phyloP scores from a whole-genome alignment of 64 coral and sea anemone genomes.

The Montipora cactus region DNA sequence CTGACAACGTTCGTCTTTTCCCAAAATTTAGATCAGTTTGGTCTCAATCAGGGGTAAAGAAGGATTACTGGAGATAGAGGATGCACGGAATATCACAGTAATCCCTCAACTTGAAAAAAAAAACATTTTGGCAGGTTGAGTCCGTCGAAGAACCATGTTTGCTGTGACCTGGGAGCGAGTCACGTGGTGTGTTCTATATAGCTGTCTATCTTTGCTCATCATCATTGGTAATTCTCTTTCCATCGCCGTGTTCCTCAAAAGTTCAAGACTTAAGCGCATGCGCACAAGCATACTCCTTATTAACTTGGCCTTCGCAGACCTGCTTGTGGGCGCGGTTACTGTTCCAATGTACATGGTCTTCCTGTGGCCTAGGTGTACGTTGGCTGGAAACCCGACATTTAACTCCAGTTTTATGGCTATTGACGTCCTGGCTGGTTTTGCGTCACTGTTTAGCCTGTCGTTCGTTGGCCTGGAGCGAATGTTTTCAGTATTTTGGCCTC shows the following conservation, averaged over 20 bases:
- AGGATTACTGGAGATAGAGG: no score
- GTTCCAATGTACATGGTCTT: constrained; percentile 81
- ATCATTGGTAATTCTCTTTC: constrained; percentile 61
- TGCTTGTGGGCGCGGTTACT: constrained; percentile 75
- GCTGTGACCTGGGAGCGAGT: background rate
- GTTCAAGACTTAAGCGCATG: constrained; percentile 59
- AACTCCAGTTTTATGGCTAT: constrained; percentile 37
- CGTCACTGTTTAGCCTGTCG: constrained; percentile 70
- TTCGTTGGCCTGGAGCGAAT: constrained; percentile 71
- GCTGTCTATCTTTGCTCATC: constrained; percentile 49
- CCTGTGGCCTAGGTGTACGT: constrained; percentile 30
- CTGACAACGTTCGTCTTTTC: no score
- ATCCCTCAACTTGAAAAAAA: no score
- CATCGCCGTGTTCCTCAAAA: constrained; percentile 60
- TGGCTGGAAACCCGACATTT: background rate
- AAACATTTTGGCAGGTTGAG: background rate
- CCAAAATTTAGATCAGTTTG: no score
- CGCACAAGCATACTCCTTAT: constrained; percentile 68
- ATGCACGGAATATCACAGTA: no score
- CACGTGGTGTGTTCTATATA: constrained; percentile 54
- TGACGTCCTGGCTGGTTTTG: constrained; percentile 84
- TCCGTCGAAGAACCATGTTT: background rate
- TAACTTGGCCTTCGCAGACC: constrained; percentile 76
- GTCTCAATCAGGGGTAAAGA: no score
- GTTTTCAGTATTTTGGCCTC: constrained; percentile 79